phyloP scores from a whole-genome alignment of 2,797 vertebrate genomes.

The Morus bassanus region DNA sequence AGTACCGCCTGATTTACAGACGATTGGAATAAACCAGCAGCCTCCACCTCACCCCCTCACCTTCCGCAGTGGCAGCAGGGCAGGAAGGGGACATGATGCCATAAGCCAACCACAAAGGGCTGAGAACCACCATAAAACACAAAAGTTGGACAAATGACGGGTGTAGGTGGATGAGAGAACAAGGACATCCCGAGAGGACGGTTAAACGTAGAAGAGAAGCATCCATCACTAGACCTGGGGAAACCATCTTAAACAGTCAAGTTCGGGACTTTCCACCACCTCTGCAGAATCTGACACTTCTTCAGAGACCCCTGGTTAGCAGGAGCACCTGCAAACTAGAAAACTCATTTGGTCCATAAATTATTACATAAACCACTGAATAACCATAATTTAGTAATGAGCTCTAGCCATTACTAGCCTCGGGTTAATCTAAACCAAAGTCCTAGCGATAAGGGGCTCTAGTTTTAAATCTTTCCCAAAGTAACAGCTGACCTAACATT shows the following conservation, averaged over 20 bases:
- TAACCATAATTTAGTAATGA: background rate
- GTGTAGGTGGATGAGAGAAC: background rate
- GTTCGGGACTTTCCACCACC: background rate
- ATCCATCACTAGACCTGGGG: too few relatives aligned
- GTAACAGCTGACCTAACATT: background rate
- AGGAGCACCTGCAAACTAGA: background rate
- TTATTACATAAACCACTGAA: background rate
- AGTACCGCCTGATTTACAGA: rapidly evolving
- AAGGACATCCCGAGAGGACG: background rate
- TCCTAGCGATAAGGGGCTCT: background rate
- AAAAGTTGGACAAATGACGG: background rate
- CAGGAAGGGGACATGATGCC: background rate
- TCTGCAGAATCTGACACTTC: background rate
- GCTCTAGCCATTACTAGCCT: background rate
- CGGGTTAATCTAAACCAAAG: background rate
- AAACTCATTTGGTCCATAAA: background rate
- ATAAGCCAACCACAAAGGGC: background rate
- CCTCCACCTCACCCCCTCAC: background rate
- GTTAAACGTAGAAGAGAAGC: background rate
- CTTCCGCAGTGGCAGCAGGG: background rate
- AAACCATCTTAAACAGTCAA: background rate
- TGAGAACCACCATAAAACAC: background rate
- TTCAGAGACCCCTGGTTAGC: background rate
- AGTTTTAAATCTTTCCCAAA: background rate
- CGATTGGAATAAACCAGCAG: background rate